phyloP scores from a whole-genome alignment of 2,797 vertebrate species.

The Syngnathus rostellatus region DNA sequence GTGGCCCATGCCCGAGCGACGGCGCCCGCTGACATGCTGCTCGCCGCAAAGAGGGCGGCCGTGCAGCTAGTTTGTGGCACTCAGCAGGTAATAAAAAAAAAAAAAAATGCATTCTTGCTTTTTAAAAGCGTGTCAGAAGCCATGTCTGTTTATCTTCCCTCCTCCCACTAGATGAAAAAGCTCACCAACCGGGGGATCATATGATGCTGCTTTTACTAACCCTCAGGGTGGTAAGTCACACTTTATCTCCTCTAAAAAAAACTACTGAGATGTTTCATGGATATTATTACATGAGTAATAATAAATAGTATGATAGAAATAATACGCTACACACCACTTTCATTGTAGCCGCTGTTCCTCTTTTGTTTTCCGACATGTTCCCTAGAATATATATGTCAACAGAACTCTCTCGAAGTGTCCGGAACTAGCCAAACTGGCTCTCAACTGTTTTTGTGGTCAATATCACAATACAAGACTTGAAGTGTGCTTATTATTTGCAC shows the following conservation, averaged over 20 bases:
- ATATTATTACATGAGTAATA: not conserved
- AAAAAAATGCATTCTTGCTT: conserved; percentile 4
- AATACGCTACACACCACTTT: not conserved
- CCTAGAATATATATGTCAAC: not conserved
- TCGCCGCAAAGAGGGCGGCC: conserved; percentile 18
- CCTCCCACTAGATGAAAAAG: conserved; percentile 35
- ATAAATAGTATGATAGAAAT: not conserved
- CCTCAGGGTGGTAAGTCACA: conserved; percentile 54
- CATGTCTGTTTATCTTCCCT: conserved; percentile 25
- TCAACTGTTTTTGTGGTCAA: not conserved
- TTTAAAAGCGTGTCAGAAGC: conserved; percentile 18
- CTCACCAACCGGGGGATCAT: conserved; percentile 47
- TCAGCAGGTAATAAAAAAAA: conserved; percentile 24
- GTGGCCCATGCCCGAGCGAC: not conserved
- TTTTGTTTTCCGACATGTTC: not conserved
- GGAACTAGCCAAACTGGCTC: not conserved
- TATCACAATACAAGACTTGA: not conserved
- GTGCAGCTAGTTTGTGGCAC: conserved; percentile 38
- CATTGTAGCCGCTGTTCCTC: not conserved
- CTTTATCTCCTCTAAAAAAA: conserved; percentile 9
- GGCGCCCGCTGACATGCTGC: conserved; percentile 14
- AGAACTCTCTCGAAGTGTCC: not conserved
- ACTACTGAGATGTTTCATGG: not conserved
- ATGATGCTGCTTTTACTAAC: conserved; percentile 48
- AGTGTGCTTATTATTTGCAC: not conserved